A percentile compares a stretch with the other conserved stretches of the same genome.
Conservation (phyloP, 1,140 invertebrate genomes). For the Polypedilum vanderplanki region DNA sequence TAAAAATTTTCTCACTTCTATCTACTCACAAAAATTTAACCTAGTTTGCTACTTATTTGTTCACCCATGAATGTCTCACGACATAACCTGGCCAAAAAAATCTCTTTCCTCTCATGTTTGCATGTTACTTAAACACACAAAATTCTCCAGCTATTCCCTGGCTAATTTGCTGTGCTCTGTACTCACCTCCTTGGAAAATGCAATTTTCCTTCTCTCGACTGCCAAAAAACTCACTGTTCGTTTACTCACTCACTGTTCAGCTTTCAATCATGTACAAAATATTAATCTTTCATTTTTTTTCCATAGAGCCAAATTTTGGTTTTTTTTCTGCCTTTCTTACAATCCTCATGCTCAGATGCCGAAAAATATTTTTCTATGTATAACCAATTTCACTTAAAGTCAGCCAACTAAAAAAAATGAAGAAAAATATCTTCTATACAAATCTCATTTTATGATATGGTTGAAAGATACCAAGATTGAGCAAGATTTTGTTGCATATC, state of each 20-base stretch:
- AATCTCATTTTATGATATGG: not conserved
- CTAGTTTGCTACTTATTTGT: not conserved
- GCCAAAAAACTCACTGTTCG: not conserved
- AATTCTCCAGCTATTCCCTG: not conserved
- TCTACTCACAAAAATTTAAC: not conserved
- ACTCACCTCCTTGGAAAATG: constrained; percentile 2
- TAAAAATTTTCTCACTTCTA: not conserved
- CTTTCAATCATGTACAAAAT: not conserved
- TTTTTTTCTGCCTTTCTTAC: not conserved
- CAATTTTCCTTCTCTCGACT: constrained; percentile 11
- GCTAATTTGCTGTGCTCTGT: not conserved
- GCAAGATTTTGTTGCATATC: not conserved
- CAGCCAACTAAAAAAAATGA: not conserved
- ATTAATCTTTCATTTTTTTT: not conserved
- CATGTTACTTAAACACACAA: constrained; percentile 19
- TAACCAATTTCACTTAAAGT: not conserved
- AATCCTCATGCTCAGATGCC: not conserved
- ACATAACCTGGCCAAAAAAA: not conserved
- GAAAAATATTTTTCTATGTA: not conserved
- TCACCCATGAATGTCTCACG: constrained; percentile 17
- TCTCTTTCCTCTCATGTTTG: not conserved
- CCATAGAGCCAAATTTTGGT: not conserved
- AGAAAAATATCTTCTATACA: not conserved
- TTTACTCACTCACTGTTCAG: not conserved
- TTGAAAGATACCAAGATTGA: not conserved